Base-by-base conservation (phyloP, 2,888 invertebrate species). In the Orchestes rusci region DNA sequence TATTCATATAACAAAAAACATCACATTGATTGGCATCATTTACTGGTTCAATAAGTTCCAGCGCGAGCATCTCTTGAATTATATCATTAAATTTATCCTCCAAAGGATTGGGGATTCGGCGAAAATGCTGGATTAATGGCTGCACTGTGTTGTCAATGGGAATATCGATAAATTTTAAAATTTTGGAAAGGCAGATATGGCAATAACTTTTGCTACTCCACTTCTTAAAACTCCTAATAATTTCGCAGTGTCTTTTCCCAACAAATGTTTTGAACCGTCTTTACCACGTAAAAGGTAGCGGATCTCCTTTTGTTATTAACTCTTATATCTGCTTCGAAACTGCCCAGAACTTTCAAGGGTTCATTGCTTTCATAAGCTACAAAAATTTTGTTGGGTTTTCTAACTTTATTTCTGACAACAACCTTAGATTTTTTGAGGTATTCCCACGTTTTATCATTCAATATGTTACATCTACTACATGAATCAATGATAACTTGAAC, bases 21-120 rank as follows among this genome's bases (percentile, higher is more conserved):
- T 18, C 39, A n/a, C 42, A 3, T 64, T 48, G 49, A 64, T 64
- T 51, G 64, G 63, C 39, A 59, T 23, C 36, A 18, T 28, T 28
- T n/a, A 43, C 36, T 10, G 16, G n/a, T 18, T 43, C 43, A 18
- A 43, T 36, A 29, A 43, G 30, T 32, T 43, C 31, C 3, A 30
- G 19, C 10, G 35, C 47, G 2, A 59, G 12, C 29, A 59, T 40
- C 35, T 48, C 33, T 15, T 56, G 37, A 13, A 63, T 36, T 45
- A 60, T 56, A 8, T 40, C 17, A 10, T 58, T 53, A 10, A 63
- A 54, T 34, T 56, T 53, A 8, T 45, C 39, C 28, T 54, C 50
- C 8, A 61, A 28, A 17, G 58, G 53, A 34, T 59, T 53, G 2
- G 60, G 62, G 20, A 58, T 45, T 34, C 56, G 40, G 34, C 56